A percentile compares a stretch with the other conserved stretches of the same genome.
These are phyloP conservation scores for Eleutherodactylus coqui DNA, from an alignment of 2,797 vertebrate genomes.

Conservation along the genomic window DNA sequence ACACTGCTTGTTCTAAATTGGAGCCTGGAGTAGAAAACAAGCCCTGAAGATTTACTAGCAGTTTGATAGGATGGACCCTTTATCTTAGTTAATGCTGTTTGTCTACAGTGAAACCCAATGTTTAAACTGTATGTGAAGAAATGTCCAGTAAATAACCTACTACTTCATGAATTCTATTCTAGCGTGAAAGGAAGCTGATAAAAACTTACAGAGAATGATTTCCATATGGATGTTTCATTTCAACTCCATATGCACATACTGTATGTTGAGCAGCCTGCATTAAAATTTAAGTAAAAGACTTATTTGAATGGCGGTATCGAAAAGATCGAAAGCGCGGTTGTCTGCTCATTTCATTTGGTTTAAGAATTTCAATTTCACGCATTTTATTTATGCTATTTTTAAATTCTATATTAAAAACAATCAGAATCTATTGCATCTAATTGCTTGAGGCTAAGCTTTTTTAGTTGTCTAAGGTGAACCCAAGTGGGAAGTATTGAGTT, in stretches of 20 bases:
- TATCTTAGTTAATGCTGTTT: constrained; percentile 61
- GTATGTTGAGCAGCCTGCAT: constrained; percentile 6
- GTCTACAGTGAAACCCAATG: constrained; percentile 55
- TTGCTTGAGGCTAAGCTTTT: background rate
- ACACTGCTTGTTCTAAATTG: constrained; percentile 59
- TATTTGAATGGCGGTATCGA: constrained; percentile 20
- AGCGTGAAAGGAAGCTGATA: constrained; percentile 48
- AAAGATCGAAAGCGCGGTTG: constrained; percentile 7
- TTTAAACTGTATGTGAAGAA: constrained; percentile 58
- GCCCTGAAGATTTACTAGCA: constrained; percentile 56
- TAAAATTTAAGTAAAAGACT: constrained; percentile 36
- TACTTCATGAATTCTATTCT: constrained; percentile 55
- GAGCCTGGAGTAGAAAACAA: constrained; percentile 38
- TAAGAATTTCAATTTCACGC: background rate
- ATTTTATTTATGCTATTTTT: background rate
- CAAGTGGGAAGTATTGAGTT: background rate
- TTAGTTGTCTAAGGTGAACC: background rate
- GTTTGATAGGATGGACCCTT: constrained; percentile 57
- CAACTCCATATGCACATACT: constrained; percentile 22
- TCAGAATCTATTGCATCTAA: background rate
- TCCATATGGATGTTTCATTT: constrained; percentile 57
- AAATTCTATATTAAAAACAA: background rate
- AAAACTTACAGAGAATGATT: constrained; percentile 53
- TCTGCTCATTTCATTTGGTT: constrained; percentile 14
- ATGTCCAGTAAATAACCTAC: constrained; percentile 59